Evolutionary conservation across 2,113 vertebrate species (phyloP).

Genomic region (Turdus rufiventris): DNA sequence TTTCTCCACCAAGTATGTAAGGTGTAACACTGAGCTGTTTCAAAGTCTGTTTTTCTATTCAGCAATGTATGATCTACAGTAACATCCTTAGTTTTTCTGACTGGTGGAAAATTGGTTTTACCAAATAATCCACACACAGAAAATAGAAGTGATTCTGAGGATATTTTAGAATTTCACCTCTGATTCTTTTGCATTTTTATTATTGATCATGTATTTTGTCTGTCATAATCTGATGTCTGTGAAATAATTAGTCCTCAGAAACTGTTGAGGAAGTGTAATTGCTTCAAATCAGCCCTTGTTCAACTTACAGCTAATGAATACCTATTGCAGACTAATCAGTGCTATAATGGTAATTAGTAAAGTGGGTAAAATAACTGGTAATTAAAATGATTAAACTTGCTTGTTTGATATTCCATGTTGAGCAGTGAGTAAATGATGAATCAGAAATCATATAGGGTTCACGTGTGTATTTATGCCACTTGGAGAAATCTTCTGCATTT

Average conservation of each 20-base stretch:
- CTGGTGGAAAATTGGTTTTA: neutral
- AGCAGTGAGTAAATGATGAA: neutral
- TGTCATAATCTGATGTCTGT: neutral
- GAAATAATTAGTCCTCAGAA: neutral
- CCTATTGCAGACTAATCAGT: conserved; percentile 21
- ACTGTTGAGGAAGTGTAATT: neutral
- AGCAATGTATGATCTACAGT: neutral
- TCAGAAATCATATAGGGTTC: neutral
- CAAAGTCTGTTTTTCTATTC: neutral
- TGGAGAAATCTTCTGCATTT: neutral
- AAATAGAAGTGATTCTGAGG: neutral
- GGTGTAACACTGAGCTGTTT: neutral
- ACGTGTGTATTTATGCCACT: neutral
- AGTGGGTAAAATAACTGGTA: conserved; percentile 16
- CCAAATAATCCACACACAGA: neutral
- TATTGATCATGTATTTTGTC: neutral
- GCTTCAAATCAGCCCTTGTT: conserved; percentile 4
- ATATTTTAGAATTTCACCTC: neutral
- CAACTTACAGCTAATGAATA: conserved; percentile 13
- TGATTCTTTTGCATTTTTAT: neutral
- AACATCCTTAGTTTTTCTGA: neutral
- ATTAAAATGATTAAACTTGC: neutral
- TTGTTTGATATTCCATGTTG: neutral
- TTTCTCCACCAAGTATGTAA: neutral
- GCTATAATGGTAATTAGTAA: conserved; percentile 20